phyloP scores from a whole-genome alignment of 2,113 vertebrate species.

The Nerophis lumbriciformis region DNA sequence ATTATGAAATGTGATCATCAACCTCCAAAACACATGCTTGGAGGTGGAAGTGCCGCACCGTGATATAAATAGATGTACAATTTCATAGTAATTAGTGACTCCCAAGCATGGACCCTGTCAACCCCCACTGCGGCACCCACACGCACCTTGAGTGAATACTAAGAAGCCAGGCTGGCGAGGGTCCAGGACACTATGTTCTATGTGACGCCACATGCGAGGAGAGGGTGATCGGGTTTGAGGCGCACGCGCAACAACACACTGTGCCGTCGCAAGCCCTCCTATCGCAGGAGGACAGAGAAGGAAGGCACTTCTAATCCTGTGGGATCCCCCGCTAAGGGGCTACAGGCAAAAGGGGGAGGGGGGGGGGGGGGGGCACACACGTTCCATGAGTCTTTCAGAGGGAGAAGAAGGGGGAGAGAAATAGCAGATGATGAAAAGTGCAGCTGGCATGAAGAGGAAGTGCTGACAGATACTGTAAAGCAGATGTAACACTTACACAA shows the following conservation, averaged over 20 bases:
- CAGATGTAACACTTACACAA: conserved; percentile 12
- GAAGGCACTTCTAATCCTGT: conserved; percentile 63
- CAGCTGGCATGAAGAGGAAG: conserved; percentile 43
- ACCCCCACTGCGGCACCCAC: conserved; percentile 70
- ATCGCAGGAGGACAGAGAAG: conserved; percentile 60
- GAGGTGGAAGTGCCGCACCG: conserved; percentile 49
- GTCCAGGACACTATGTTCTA: conserved; percentile 67
- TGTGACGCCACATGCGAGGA: conserved; percentile 59
- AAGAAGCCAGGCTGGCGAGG: conserved; percentile 67
- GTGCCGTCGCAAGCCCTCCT: conserved; percentile 67
- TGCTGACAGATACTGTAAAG: conserved; percentile 39
- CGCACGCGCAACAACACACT: conserved; percentile 53
- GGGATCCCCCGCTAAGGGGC: conserved; percentile 62
- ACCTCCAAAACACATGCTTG: conserved; percentile 31
- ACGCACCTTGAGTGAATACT: conserved; percentile 71
- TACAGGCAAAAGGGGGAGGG: conserved; percentile 54
- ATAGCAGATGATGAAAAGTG: conserved; percentile 52
- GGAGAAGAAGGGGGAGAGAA: conserved; percentile 18
- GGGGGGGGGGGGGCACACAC: conserved; percentile 37
- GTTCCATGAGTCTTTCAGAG: conserved; percentile 45
- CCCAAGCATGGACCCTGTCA: conserved; percentile 66
- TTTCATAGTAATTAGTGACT: conserved; percentile 70
- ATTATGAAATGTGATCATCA: not conserved
- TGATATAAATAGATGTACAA: conserved; percentile 68
- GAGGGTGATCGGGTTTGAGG: conserved; percentile 62